Base-by-base conservation (phyloP, 2,797 vertebrate genomes). In the Periophthalmus magnuspinnatus region DNA sequence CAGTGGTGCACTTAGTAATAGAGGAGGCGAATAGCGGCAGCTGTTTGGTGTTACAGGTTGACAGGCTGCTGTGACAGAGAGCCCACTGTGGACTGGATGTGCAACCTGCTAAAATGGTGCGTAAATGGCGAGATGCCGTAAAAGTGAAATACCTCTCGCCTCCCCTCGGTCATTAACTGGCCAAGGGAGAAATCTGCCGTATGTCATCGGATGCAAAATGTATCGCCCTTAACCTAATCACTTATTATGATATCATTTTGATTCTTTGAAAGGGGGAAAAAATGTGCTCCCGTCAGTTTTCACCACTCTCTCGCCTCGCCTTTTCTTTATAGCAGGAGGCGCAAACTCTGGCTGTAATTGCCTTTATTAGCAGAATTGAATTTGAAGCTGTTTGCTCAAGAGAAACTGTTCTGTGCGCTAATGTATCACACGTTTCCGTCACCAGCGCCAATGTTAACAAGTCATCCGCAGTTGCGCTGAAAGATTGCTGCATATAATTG, bases 31-130 rank as follows among this genome's bases (percentile, higher is more conserved):
- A 65, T n/a, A 10, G 50, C 38, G 55, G 72, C 68, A 28, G 78
- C 75, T 60, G 75, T 70, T 70, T 50, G 66, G 83, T 67, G 86
- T 89, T 89, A 89, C 89, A 91, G 89, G 89, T 91, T 90, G 89
- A 81, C 64, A n/a, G 70, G 14, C 41, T 47, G 41, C 41, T 47
- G 62, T 47, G 71, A 69, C 63, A 22, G 67, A 71, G 41, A 72
- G 65, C 68, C 52, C 72, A 45, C 67, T 45, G 65, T 70, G 33
- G 65, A 54, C 32, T 28, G 41, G 67, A 78, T 63, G 19, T 76
- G 81, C 81, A 81, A 70, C 2, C 65, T 75, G 5, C 73, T 36
- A 0, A 55, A 65, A 75, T 38, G 75, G 76, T 45, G 65, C 69
- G 60, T 74, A 61, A 70, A 77, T 70, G 65, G 69, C 38, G 67